Evolutionary conservation across 2,113 vertebrate species (phyloP).

Genomic region (Lepidothrix coronata): DNA sequence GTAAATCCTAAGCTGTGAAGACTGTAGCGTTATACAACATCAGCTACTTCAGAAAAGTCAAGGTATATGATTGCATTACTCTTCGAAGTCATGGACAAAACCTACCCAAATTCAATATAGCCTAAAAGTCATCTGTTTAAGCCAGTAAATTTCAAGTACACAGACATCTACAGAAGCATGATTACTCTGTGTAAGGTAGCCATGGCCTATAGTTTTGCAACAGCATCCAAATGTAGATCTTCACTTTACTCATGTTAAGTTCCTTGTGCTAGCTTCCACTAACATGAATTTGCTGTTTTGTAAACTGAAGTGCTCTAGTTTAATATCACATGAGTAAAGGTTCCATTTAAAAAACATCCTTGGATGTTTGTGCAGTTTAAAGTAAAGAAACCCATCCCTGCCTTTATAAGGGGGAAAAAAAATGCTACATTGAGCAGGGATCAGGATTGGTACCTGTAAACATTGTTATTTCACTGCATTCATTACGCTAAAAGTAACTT

Average conservation of each 20-base stretch:
- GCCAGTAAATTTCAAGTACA: constrained; percentile 61
- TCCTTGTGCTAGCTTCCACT: constrained; percentile 76
- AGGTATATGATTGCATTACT: constrained; percentile 28
- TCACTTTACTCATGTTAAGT: constrained; percentile 55
- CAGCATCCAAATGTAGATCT: constrained; percentile 59
- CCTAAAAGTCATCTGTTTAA: constrained; percentile 35
- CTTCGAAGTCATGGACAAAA: constrained; percentile 67
- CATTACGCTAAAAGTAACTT: constrained; percentile 73
- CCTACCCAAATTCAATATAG: constrained; percentile 9
- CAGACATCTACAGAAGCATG: constrained; percentile 61
- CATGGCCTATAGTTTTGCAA: constrained; percentile 65
- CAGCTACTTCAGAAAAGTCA: constrained; percentile 50
- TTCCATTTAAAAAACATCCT: constrained; percentile 73
- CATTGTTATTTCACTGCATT: constrained; percentile 79
- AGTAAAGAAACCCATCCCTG: constrained; percentile 76
- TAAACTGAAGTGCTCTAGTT: constrained; percentile 85
- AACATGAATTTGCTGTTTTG: constrained; percentile 69
- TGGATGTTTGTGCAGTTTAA: constrained; percentile 81
- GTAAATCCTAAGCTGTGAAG: constrained; percentile 59
- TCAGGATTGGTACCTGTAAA: constrained; percentile 88
- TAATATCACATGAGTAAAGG: constrained; percentile 76
- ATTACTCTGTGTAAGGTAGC: constrained; percentile 66
- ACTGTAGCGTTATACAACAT: constrained; percentile 27
- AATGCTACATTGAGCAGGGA: constrained; percentile 86
- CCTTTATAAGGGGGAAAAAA: constrained; percentile 56